Conservation (phyloP, 2,113 vertebrate genomes). For the Corydoras sp. region DNA sequence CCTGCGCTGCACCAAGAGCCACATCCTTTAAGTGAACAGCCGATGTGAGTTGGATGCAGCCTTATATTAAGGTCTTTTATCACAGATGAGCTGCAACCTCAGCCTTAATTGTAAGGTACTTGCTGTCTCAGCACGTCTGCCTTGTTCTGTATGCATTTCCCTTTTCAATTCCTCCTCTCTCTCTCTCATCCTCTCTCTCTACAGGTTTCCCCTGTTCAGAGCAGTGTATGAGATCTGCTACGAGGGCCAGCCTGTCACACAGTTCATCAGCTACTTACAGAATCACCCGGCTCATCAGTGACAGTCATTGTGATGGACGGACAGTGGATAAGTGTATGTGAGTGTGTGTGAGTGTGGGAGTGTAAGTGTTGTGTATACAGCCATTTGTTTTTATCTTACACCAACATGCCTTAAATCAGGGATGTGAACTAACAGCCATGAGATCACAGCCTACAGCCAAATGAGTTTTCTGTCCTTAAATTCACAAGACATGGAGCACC, state of each 20-base stretch:
- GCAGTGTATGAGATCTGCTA: conserved; percentile 90
- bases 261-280: conserved; percentile 86
- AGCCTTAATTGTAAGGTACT: too few relatives aligned
- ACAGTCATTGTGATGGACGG: neutral
- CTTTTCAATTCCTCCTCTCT: neutral
- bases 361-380: neutral
- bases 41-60: too few relatives aligned
- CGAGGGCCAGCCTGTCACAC: conserved; percentile 72
- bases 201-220: conserved; percentile 90
- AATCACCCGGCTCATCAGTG: conserved; percentile 89
- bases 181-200: neutral
- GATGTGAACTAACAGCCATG: too few relatives aligned
- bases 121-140: neutral
- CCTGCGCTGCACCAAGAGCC: too few relatives aligned
- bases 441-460: too few relatives aligned
- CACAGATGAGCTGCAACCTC: too few relatives aligned
- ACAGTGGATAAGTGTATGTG: neutral
- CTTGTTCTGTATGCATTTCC: neutral
- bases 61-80: too few relatives aligned
- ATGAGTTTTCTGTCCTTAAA: too few relatives aligned
- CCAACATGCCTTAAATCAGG: neutral
- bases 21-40: too few relatives aligned
- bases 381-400: neutral
- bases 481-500: too few relatives aligned
- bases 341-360: neutral